Evolutionary conservation across 2,888 invertebrate genomes (phyloP), one percentile per base, ranked within the genome.

Genomic region (Amiota communis): DNA sequence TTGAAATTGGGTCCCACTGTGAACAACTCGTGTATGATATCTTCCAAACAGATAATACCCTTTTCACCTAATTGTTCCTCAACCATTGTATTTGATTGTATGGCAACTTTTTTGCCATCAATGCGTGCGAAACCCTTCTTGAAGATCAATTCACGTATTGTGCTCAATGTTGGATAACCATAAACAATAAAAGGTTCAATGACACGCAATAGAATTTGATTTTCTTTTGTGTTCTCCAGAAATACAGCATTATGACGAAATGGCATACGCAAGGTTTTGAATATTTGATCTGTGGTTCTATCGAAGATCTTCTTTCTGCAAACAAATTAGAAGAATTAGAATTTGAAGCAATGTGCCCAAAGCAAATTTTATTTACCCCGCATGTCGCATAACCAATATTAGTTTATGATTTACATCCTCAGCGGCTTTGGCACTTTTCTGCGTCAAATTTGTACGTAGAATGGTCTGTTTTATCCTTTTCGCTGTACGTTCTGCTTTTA

Each of bases 11-110:
- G 82, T 0, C 90, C 90, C 12, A 89, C 89, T 8, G 89, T 89
- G 49, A 82, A 88, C 12, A 90, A 84, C 77, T 90, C 90, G 73
- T 90, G 90, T 11, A 90, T 89, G 20, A 90, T 87, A 77, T 90
- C 90, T 73, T 90, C 90, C 75, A 90, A 80, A 74, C 90, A 90
- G 68, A 90, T 90, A 0, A 90, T 86, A 12, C 90, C 90, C 73
- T 87, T 81, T 0, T 87, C 82, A 4, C 90, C 90, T 36, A 90
- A 76, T 2, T 88, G 79, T 57, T 90, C 87, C 75, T 90, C 90
- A 15, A 90, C 87, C 86, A 89, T 82, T 1, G 88, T 87, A 75
- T 90, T 90, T 0, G 90, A 90, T 73, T 89, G 88, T 64, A 90
- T 90, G 1, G 89, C 82, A 0, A 87, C 87, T 74, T 88, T 89